A percentile compares a stretch with the other conserved stretches of the same genome.
Conservation (phyloP, 2,113 vertebrate genomes). For the Gulo gulo region DNA sequence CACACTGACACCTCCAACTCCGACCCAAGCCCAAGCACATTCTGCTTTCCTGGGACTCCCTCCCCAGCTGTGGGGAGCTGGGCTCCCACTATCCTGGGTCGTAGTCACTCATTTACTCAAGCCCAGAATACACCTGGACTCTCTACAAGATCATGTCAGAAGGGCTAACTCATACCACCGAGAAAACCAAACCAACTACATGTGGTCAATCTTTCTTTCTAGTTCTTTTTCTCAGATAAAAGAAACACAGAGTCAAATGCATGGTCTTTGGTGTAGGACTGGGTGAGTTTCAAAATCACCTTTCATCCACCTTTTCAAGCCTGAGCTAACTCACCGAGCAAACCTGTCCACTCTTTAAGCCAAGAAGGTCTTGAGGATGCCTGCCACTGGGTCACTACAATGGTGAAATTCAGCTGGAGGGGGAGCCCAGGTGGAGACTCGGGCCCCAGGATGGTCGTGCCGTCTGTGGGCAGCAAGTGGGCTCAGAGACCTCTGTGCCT, state of each 20-base stretch:
- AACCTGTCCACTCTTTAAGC: background rate
- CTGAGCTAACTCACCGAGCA: background rate
- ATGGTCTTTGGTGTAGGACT: background rate
- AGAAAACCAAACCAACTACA: background rate
- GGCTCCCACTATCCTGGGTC: background rate
- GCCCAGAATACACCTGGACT: background rate
- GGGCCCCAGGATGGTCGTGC: background rate
- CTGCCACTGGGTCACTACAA: background rate
- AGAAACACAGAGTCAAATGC: too few species aligned
- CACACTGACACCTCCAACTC: background rate
- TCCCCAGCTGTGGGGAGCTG: background rate
- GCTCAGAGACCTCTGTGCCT: background rate
- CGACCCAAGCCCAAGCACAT: too few species aligned
- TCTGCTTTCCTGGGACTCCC: background rate
- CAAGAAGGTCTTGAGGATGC: background rate
- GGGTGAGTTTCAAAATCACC: too few species aligned
- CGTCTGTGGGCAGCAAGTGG: fast-evolving
- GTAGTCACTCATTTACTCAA: background rate
- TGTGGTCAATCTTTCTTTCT: background rate
- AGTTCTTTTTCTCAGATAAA: background rate
- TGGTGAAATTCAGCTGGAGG: background rate
- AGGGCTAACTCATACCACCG: too few species aligned
- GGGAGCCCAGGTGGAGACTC: background rate
- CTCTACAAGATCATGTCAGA: background rate
- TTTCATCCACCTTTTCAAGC: background rate